A percentile compares a stretch with the other conserved stretches of the same genome.
phyloP scores from a whole-genome alignment of 2,113 vertebrate genomes.

The Mystacornis crossleyi region DNA sequence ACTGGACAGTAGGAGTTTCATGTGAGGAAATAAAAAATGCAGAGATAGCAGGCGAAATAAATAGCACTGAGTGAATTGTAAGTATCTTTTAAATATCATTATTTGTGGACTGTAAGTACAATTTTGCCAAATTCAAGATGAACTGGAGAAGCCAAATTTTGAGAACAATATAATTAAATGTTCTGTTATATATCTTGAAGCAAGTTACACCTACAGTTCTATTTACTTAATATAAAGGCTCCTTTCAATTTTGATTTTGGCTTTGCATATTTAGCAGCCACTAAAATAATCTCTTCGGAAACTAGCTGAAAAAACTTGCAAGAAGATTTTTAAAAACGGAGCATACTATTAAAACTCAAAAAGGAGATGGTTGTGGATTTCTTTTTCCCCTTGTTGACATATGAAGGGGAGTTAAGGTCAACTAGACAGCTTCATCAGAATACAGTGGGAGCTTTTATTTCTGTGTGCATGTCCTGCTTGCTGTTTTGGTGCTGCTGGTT shows the following conservation, averaged over 20 bases:
- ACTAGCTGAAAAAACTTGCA: not conserved
- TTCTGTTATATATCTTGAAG: not conserved
- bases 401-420: not conserved
- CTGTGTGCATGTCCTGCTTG: not conserved
- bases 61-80: not conserved
- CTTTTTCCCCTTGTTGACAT: not conserved
- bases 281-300: not conserved
- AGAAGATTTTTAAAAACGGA: not conserved
- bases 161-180: not conserved
- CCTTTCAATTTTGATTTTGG: not conserved
- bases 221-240: not conserved
- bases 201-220: not conserved
- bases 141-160: not conserved
- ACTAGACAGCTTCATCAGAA: not conserved
- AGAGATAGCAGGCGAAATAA: not conserved
- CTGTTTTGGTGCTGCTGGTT: not conserved
- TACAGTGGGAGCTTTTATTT: not conserved
- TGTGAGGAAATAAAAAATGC: not conserved
- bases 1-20: not conserved
- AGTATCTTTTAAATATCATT: not conserved
- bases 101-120: not conserved
- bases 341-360: not conserved
- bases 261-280: not conserved
- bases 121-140: not conserved
- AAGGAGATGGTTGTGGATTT: not conserved